Conservation (phyloP, 2,113 vertebrate species). For the Urocolius indicus region DNA sequence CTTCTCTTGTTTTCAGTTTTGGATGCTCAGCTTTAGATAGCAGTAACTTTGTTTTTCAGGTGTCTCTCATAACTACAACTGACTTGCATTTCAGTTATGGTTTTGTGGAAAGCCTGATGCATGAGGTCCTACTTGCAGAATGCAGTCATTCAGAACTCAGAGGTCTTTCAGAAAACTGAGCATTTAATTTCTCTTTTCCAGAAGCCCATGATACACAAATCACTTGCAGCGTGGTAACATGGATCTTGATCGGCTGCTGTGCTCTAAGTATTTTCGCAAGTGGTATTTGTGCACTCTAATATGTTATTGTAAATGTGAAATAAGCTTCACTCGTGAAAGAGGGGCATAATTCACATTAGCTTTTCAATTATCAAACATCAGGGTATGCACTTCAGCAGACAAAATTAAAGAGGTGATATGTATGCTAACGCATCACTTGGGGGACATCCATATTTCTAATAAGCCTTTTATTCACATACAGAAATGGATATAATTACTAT, state of each 20-base stretch:
- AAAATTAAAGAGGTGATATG: not conserved
- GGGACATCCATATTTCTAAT: not conserved
- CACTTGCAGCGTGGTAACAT: fast-evolving
- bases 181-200: not conserved
- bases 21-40: not conserved
- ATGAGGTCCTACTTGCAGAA: not conserved
- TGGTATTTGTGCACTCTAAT: fast-evolving
- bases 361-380: not conserved
- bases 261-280: not conserved
- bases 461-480: not conserved
- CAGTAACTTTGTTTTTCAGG: not conserved
- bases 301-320: not conserved
- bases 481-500: not conserved
- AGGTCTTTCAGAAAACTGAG: not conserved
- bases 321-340: not conserved
- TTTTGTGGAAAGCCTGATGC: not conserved
- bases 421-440: not conserved
- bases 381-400: not conserved
- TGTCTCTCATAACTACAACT: not conserved
- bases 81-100: not conserved
- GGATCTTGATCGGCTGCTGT: not conserved
- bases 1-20: not conserved
- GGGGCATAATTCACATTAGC: not conserved
- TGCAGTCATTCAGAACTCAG: not conserved
- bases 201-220: not conserved